Base-by-base conservation (phyloP, 1,140 invertebrate genomes). In the Habropoda laboriosa region DNA sequence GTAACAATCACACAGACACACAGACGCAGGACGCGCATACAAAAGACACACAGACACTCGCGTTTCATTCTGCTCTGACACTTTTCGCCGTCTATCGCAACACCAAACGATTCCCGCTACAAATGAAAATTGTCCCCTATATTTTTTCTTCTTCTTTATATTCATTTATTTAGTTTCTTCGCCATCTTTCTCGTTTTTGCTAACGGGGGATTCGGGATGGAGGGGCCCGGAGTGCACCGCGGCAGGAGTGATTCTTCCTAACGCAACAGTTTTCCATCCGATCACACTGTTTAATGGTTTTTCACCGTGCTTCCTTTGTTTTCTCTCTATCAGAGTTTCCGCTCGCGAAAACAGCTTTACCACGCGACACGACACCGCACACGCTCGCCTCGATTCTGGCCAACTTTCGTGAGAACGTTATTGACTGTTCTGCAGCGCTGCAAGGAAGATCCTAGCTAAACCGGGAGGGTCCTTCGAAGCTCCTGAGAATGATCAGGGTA, bases 1-100 rank as follows among this genome's bases (percentile, higher is more conserved):
- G n/a, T 45, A 24, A 16, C 35, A 47, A 74, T 79, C 81, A 35
- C 42, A 70, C 73, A 60, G 51, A 53, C 55, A 66, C 76, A 80
- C 67, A 80, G 42, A 42, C 61, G 60, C 53, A 32, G 7, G n/a
- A 60, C 35, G 30, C 45, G 64, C n/a, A 64, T n/a, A 30, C 40
- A 57, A 51, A 58, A 40, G 42, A 58, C 38, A 66, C 38, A 30
- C n/a, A n/a, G n/a, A 51, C 64, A 51, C 45, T 71, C 55, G 55
- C 18, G 38, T 55, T 32, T 42, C 67, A 47, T 82, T 86, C 81
- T 82, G 86, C 82, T 88, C 86, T 79, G 76, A 85, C 78, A 75
- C 81, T 84, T 68, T n/a, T 87, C 83, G 87, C 80, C 86, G 85
- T 88, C 87, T 88, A 86, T 86, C 82, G 80, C 79, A 85, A 86